Conservation (phyloP, 2,113 vertebrate species). For the Anhinga rufa region DNA sequence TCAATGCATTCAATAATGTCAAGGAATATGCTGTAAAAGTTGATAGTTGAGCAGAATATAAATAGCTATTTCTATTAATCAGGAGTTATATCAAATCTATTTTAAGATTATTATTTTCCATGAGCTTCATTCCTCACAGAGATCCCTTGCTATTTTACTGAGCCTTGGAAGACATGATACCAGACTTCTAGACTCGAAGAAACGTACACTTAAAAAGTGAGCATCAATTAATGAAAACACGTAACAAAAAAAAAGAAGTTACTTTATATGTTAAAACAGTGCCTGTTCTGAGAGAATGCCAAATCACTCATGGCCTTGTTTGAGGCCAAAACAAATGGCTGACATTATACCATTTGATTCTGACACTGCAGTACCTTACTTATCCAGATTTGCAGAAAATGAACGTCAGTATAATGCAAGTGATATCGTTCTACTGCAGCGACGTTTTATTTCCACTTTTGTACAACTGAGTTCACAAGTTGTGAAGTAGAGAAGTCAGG, state of each 20-base stretch:
- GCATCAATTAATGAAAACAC: neutral
- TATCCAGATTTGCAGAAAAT: neutral
- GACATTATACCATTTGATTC: neutral
- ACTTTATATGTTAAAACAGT: neutral
- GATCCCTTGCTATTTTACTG: neutral
- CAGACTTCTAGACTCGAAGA: neutral
- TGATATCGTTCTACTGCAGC: neutral
- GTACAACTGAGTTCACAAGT: neutral
- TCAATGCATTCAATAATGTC: neutral
- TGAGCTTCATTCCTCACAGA: neutral
- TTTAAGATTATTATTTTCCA: neutral
- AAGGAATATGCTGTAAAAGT: neutral
- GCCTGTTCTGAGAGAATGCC: neutral
- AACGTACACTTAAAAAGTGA: neutral
- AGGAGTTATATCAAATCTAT: neutral
- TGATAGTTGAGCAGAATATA: constrained; percentile 2
- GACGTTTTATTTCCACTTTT: neutral
- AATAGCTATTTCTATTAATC: constrained; percentile 1
- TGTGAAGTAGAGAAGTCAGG: neutral
- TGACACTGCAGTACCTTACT: neutral
- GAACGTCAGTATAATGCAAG: neutral
- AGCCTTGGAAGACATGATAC: neutral
- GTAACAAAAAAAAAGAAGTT: neutral
- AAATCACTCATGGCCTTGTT: neutral
- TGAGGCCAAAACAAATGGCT: neutral